Conservation (phyloP, 2,888 invertebrate genomes). For the Phyllotreta cruciferae region DNA sequence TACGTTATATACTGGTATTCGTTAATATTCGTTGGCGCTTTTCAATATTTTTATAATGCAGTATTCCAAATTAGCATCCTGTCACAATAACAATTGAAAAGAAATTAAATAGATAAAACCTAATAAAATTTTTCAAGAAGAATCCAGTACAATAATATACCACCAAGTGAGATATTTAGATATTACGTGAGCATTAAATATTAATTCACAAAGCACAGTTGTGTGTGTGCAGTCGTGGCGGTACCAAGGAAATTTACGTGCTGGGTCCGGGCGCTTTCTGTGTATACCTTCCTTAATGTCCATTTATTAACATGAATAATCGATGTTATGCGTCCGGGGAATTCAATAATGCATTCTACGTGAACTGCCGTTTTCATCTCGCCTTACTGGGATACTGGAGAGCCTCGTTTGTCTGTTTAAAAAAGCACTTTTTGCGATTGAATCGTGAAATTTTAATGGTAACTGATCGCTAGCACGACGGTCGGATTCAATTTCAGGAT, state of each 20-base stretch:
- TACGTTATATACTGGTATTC: too few relatives aligned
- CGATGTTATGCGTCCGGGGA: slow-evolving; percentile 31
- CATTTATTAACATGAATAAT: slow-evolving; percentile 40
- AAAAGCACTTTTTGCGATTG: slow-evolving; percentile 3
- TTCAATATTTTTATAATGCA: too few relatives aligned
- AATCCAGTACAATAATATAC: too few relatives aligned
- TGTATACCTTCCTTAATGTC: slow-evolving; percentile 28
- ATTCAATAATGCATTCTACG: slow-evolving; percentile 25
- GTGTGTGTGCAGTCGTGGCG: not conserved
- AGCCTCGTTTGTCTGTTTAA: not conserved
- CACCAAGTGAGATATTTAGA: too few relatives aligned
- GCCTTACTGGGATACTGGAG: not conserved
- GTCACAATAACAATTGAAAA: too few relatives aligned
- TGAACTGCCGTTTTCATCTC: slow-evolving; percentile 8
- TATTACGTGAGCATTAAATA: too few relatives aligned
- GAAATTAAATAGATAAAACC: too few relatives aligned
- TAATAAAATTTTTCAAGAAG: too few relatives aligned
- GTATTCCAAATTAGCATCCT: too few relatives aligned
- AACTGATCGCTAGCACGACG: not conserved
- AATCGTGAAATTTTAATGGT: slow-evolving; percentile 3
- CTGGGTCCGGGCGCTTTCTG: slow-evolving; percentile 13
- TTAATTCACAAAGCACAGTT: too few relatives aligned
- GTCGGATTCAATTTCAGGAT: too few relatives aligned
- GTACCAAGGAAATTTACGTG: slow-evolving; percentile 18
- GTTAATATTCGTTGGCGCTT: too few relatives aligned